Conservation (phyloP, 2,888 invertebrate species). For the Heliconius cydno region DNA sequence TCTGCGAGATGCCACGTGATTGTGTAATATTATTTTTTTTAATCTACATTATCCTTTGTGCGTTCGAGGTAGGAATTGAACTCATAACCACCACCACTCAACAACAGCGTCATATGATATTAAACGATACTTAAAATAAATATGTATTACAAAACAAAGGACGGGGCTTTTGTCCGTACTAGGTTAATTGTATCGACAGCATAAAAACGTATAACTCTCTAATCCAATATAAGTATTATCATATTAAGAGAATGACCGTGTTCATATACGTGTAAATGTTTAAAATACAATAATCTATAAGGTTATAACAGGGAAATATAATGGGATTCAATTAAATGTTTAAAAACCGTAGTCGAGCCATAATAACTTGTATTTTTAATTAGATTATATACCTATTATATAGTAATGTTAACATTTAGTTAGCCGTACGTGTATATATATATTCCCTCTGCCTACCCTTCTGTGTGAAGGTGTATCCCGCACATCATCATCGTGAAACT, state of each 20-base stretch:
- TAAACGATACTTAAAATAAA: neutral
- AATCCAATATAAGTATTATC: conserved; percentile 21
- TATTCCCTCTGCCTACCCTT: too few species aligned
- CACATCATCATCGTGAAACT: too few species aligned
- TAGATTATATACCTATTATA: too few species aligned
- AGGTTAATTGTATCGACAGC: neutral
- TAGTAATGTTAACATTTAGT: too few species aligned
- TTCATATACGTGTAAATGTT: neutral
- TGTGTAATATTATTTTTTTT: too few species aligned
- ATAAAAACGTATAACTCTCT: conserved; percentile 13
- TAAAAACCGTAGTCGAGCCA: too few species aligned
- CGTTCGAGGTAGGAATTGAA: neutral
- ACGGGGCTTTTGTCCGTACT: neutral
- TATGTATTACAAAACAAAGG: neutral
- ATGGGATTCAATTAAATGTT: too few species aligned
- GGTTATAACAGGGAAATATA: too few species aligned
- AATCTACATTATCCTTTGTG: neutral
- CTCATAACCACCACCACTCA: neutral
- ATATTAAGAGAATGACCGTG: conserved; percentile 9
- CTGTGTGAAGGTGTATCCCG: too few species aligned
- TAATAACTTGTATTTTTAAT: too few species aligned
- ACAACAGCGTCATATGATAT: neutral
- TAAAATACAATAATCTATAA: neutral
- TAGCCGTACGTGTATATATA: too few species aligned
- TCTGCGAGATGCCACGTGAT: too few species aligned